Base-by-base conservation (phyloP, 2,888 invertebrate genomes). In the Spatulosminthurus flaviceps region DNA sequence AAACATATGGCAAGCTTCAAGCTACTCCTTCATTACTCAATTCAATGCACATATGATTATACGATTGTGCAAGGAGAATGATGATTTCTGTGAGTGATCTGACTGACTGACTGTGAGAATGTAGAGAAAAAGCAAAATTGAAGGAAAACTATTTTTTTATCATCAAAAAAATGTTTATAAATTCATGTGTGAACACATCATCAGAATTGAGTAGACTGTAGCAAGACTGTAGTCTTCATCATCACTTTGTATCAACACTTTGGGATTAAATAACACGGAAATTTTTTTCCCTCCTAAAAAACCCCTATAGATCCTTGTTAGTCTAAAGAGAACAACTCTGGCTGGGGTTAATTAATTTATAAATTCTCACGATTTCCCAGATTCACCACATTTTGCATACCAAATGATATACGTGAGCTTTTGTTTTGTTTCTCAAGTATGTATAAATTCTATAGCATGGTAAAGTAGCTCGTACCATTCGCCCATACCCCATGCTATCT, bases 301-400 rank as follows among this genome's bases (percentile, higher is more conserved):
- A 11, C 16, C 51, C 51, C n/a, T n/a, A n/a, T 19, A 51, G 51
- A n/a, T 51, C 16, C 51, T 13, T 51, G n/a, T n/a, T 13, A 51
- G 19, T 51, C 51, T 19, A 51, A 19, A n/a, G 9, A 51, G n/a
- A 2, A 2, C 2, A 13, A 16, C 51, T n/a, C 51, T n/a, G 16
- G 51, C 51, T 9, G 16, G 16, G 51, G 51, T 51, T 51, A 51
- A 51, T 51, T 51, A 51, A 51, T 51, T 51, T 51, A n/a, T 51
- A 51, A 51, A 51, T 51, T 51, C 51, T 51, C 51, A 51, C 51
- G 51, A 51, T 51, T 51, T 51, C 51, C 51, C 51, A 51, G 51
- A 51, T 51, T 51, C 51, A 51, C n/a, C 51, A 51, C 51, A 51
- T 51, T 51, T 51, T 51, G 51, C 51, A 51, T 51, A n/a, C 51